phyloP scores from a whole-genome alignment of 2,888 invertebrate genomes.

The Lottia scabra region DNA sequence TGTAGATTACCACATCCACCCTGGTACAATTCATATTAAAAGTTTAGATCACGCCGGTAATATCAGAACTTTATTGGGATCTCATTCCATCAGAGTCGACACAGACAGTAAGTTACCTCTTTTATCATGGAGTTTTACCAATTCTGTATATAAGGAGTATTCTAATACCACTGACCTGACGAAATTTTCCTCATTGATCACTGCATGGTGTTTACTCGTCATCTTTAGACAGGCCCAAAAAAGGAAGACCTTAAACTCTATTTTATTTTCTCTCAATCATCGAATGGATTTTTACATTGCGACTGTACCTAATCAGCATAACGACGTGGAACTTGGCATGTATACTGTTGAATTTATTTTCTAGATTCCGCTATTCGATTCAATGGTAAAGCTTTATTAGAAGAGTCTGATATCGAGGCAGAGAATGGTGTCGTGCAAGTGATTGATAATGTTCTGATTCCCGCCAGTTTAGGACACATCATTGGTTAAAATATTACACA shows the following conservation, averaged over 20 bases:
- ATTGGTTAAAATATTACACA: not conserved
- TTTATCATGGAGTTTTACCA: too few relatives aligned
- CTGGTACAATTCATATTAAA: conserved; percentile 44
- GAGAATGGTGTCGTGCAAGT: conserved; percentile 56
- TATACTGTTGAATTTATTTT: not conserved
- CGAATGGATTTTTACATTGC: too few relatives aligned
- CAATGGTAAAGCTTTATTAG: conserved; percentile 41
- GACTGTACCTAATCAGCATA: too few relatives aligned
- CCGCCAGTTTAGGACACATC: conserved; percentile 8
- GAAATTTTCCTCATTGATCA: too few relatives aligned
- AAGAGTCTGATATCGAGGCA: conserved; percentile 46
- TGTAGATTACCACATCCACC: conserved; percentile 48
- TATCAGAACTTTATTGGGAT: conserved; percentile 38
- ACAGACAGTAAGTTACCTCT: conserved; percentile 32
- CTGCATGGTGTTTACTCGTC: too few relatives aligned
- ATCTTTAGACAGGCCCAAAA: too few relatives aligned
- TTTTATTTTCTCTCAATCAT: too few relatives aligned
- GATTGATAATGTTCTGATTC: conserved; percentile 48
- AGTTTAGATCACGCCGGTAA: conserved; percentile 41
- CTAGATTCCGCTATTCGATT: conserved; percentile 38
- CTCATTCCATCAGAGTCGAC: conserved; percentile 40
- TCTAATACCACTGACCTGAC: too few relatives aligned
- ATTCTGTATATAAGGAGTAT: too few relatives aligned
- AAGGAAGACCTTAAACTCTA: too few relatives aligned
- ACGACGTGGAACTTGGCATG: too few relatives aligned